phyloP scores from a whole-genome alignment of 2,888 invertebrate species.

The Sturmia bella region DNA sequence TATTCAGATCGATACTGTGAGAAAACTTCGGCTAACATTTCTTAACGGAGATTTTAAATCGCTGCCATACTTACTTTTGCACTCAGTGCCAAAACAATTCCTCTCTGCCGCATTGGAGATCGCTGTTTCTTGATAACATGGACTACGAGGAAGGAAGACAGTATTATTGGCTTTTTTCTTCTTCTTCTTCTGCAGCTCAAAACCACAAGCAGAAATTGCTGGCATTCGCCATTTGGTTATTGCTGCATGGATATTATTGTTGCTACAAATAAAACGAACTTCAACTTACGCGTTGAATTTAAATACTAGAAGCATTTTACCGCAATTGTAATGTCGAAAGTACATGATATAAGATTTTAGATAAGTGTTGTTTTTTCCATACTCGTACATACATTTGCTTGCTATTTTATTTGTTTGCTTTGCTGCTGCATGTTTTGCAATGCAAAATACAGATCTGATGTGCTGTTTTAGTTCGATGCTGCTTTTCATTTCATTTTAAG shows the following conservation, averaged over 20 bases:
- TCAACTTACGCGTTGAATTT: constrained; percentile 79
- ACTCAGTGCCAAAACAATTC: constrained; percentile 26
- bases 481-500: constrained; percentile 10
- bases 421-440: constrained; percentile 20
- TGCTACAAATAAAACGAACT: constrained; percentile 25
- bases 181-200: no score
- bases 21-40: neutral
- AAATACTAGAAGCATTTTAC: constrained; percentile 82
- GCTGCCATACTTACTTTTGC: constrained; percentile 9
- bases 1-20: neutral
- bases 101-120: constrained; percentile 60
- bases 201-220: constrained; percentile 6
- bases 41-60: constrained; percentile 29
- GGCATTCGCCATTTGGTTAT: neutral
- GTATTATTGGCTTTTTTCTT: constrained; percentile 29
- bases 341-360: constrained; percentile 82
- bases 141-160: constrained; percentile 5
- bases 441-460: constrained; percentile 26
- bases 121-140: constrained; percentile 69
- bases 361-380: constrained; percentile 79
- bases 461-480: constrained; percentile 8
- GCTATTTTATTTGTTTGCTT: constrained; percentile 14
- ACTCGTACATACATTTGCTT: neutral
- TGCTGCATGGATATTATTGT: constrained; percentile 1
- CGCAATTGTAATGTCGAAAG: constrained; percentile 82